Evolutionary conservation across 2,797 vertebrate species (phyloP).

Genomic region (Dallia pectoralis): DNA sequence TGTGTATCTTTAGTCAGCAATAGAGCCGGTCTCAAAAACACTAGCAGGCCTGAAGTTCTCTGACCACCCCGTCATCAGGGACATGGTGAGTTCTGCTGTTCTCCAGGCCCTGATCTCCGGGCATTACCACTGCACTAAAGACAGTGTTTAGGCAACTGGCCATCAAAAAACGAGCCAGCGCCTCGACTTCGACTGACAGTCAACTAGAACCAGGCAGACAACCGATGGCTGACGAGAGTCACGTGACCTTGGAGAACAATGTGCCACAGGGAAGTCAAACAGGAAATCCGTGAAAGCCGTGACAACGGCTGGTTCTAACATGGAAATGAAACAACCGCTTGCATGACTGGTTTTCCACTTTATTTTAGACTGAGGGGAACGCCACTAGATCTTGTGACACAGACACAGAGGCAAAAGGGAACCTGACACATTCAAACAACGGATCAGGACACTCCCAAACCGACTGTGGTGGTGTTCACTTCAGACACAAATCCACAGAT

Average conservation of each 20-base stretch:
- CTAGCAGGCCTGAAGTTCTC: not conserved
- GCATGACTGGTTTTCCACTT: too few relatives aligned
- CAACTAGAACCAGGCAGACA: not conserved
- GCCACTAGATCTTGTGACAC: too few relatives aligned
- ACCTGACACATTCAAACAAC: too few relatives aligned
- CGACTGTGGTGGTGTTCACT: too few relatives aligned
- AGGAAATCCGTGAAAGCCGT: conserved; percentile 41
- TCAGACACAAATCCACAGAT: too few relatives aligned
- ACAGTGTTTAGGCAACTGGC: conserved; percentile 31
- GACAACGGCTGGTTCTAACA: conserved; percentile 18
- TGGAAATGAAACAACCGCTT: not conserved
- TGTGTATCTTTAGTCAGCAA: not conserved
- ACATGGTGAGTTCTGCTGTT: conserved; percentile 62
- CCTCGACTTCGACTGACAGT: conserved; percentile 27
- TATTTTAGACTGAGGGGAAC: too few relatives aligned
- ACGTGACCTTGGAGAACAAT: conserved; percentile 25
- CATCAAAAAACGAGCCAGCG: conserved; percentile 37
- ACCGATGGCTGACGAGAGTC: not conserved
- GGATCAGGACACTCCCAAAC: too few relatives aligned
- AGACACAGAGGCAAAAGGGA: too few relatives aligned
- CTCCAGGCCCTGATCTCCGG: conserved; percentile 31
- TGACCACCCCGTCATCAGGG: not conserved
- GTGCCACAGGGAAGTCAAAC: conserved; percentile 18
- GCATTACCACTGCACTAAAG: conserved; percentile 58
- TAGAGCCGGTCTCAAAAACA: not conserved